A percentile compares a stretch with the other conserved stretches of the same genome.
These are phyloP conservation scores for Stichopus chloronotus DNA, from an alignment of 35 echinoderm and acorn worm genomes.

Conservation along the genomic window DNA sequence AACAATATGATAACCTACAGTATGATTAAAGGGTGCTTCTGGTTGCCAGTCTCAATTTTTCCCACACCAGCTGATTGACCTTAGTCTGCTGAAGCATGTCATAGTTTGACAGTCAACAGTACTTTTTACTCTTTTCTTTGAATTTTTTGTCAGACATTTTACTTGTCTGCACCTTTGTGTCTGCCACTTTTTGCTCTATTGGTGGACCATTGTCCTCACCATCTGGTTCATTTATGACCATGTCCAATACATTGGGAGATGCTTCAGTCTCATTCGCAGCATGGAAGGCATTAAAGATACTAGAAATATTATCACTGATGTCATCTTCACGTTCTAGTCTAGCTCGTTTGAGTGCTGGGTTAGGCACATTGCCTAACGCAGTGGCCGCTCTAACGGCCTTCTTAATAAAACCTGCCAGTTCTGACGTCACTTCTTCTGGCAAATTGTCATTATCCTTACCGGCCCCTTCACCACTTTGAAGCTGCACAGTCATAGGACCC, in stretches of 20 bases:
- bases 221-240: not conserved
- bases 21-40: not conserved
- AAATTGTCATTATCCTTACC: constrained; percentile 9
- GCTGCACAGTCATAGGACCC: not conserved
- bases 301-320: not conserved
- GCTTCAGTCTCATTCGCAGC: not conserved
- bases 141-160: not conserved
- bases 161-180: not conserved
- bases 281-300: not conserved
- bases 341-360: not conserved
- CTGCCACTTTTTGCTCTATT: not conserved
- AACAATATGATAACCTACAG: not conserved
- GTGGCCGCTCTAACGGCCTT: not conserved
- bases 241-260: not conserved
- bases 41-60: not conserved
- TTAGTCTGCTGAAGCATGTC: not conserved
- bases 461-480: not conserved
- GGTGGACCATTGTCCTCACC: not conserved
- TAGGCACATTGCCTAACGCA: not conserved
- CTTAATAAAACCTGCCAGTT: not conserved
- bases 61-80: too few relatives aligned
- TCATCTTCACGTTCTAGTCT: not conserved
- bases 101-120: not conserved
- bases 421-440: not conserved
- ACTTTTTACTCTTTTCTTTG: not conserved